phyloP scores from a whole-genome alignment of 1,140 invertebrate species.

The Lepidotrigona ventralis region DNA sequence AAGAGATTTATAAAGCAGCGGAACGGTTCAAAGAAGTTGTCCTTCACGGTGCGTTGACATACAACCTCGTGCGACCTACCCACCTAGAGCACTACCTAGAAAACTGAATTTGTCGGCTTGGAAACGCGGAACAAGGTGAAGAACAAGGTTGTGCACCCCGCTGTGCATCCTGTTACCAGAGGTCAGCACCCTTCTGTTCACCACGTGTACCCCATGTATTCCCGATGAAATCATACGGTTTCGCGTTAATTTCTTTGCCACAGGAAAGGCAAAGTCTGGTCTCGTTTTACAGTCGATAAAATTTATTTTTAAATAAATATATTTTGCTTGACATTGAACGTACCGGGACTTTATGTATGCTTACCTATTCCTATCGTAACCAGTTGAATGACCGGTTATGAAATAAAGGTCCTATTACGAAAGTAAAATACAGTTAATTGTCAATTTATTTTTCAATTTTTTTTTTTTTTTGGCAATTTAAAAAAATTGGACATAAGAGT shows the following conservation, averaged over 20 bases:
- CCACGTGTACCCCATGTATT: constrained; percentile 24
- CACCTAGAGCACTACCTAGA: constrained; percentile 41
- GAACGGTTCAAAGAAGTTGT: constrained; percentile 48
- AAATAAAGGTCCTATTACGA: too few species aligned
- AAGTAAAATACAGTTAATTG: too few species aligned
- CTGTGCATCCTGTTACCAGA: constrained; percentile 56
- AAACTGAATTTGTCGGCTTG: constrained; percentile 24
- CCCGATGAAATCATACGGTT: constrained; percentile 3
- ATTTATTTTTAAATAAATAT: not conserved
- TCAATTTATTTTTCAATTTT: too few species aligned
- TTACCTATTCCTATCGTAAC: too few species aligned
- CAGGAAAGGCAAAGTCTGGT: too few species aligned
- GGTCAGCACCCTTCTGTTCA: constrained; percentile 57
- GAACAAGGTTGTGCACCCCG: constrained; percentile 42
- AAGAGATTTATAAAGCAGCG: constrained; percentile 49
- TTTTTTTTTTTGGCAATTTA: too few species aligned
- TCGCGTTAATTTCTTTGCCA: not conserved
- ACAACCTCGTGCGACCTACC: constrained; percentile 25
- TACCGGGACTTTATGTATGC: too few species aligned
- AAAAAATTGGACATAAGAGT: too few species aligned
- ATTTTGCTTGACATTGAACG: too few species aligned
- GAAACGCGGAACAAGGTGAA: constrained; percentile 29
- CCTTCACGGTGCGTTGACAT: constrained; percentile 31
- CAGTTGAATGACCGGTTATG: too few species aligned
- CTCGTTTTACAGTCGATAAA: not conserved